Evolutionary conservation across 2,797 vertebrate genomes (phyloP), one percentile per base, ranked within the genome.

Genomic region (Sebastes hubbsi): DNA sequence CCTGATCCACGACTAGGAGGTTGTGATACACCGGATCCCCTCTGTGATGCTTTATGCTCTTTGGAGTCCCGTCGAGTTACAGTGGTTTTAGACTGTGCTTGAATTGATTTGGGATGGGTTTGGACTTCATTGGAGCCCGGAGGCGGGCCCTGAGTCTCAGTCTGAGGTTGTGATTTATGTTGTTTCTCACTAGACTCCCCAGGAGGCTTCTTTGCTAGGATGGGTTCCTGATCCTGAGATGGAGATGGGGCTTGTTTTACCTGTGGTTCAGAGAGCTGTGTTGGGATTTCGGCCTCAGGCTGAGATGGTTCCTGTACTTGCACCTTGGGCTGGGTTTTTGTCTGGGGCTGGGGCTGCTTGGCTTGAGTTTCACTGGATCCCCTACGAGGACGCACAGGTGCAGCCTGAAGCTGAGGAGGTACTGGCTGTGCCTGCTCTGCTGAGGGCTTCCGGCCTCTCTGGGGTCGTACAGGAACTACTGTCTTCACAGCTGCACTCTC

Each of bases 391-490:
- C 74, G 88, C 14, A 88, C 79, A 63, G 91, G 87, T 70, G 78
- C 86, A 64, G 88, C 46, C 76, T 94, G 88, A 78, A 55, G 87
- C 85, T 87, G 94, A 83, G 71, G 60, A 42, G 81, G 32, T 59
- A 72, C 67, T 16, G 89, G 87, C 60, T 93, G 92, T 29, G 64
- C 62, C 78, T 92, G 94, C 30, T 95, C 93, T 30, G 80, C 70
- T 34, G 92, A 90, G 46, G 77, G 54, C 54, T 90, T 92, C 6
- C 90, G 78, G n/a, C 89, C 93, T 89, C 94, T 90, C 72, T 94
- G 94, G 59, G 92, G 93, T 85, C 94, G 89, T 14, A 94, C 87
- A 66, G 94, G 93, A 78, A 49, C 87, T 30, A n/a, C 82, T 54
- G 79, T 78, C 65, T 94, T 94, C 25, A 70, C 83, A 55, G 46